Evolutionary conservation across 2,113 vertebrate species (phyloP), one percentile per base, ranked within the genome.

Genomic region (Nematolebias whitei): DNA sequence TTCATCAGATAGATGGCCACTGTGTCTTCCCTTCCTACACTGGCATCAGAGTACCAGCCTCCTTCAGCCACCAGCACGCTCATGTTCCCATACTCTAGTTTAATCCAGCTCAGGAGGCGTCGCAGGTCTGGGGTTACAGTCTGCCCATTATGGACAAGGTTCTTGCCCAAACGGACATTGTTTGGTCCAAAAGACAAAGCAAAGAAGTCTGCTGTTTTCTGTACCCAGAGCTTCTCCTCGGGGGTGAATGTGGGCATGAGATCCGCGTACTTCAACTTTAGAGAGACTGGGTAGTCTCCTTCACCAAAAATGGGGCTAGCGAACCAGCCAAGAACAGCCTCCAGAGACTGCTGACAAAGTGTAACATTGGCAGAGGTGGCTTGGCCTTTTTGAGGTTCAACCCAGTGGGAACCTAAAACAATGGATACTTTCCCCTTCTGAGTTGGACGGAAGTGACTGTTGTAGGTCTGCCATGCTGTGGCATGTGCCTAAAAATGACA

Each of bases 101-200:
- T 95, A 76, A 99, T 93, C 97, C 97, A 99, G 55, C 91, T 92
- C 70, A 99, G 88, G 9, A 93, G 66, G 13, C 91, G 92, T 68
- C 95, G 93, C 79, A 99, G 78, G 78, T 95, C 88, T 13, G 95
- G 93, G 7, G 93, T 93, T 24, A 95, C 85, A 4, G 73, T 89
- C 86, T 97, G 95, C 22, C 94, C 94, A 29, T 94, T 91, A 65
- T 88, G 92, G 14, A 84, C 78, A 62, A 93, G 67, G 10, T 78
- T 89, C 20, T 61, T 90, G 2, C 84, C 89, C 20, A 94, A 88
- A 53, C 94, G 95, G 59, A 97, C 92, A 72, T 96, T 96, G 84
- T 96, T 93, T 2, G 95, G 95, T 19, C 95, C 98, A n/a, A 99
- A 99, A 29, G 96, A 97, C 76, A 99, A 90, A 0, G 98, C 94